These are phyloP conservation scores for Asbolus verrucosus DNA, from an alignment of 1,140 invertebrate genomes.

Conservation along the genomic window DNA sequence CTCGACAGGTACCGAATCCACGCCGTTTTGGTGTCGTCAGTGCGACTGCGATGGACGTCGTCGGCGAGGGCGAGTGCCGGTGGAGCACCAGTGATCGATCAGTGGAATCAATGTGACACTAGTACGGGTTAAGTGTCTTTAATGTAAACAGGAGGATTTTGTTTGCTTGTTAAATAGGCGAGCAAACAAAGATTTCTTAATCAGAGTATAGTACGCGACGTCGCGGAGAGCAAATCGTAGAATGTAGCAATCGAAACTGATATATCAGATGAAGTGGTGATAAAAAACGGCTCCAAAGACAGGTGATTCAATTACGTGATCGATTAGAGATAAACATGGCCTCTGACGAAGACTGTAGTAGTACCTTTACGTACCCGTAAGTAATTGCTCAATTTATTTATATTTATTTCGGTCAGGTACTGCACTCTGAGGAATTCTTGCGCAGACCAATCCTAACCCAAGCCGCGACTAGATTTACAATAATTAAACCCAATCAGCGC, in stretches of 20 bases:
- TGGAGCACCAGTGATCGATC: slow-evolving; percentile 46
- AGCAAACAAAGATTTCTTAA: slow-evolving; percentile 48
- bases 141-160: slow-evolving; percentile 42
- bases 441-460: not conserved
- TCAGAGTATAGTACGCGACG: slow-evolving; percentile 27
- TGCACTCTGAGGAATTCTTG: slow-evolving; percentile 17
- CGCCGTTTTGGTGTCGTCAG: slow-evolving; percentile 27
- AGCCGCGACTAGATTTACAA: not conserved
- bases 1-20: slow-evolving; percentile 1
- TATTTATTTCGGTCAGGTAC: slow-evolving; percentile 32
- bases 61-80: slow-evolving; percentile 38
- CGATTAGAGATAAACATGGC: slow-evolving; percentile 49
- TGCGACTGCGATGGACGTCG: slow-evolving; percentile 1
- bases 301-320: slow-evolving; percentile 44
- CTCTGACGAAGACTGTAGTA: slow-evolving; percentile 58
- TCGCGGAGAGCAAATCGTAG: slow-evolving; percentile 33
- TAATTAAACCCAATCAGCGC: slow-evolving; percentile 6
- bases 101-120: slow-evolving; percentile 25
- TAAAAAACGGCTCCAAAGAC: slow-evolving; percentile 37
- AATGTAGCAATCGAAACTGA: slow-evolving; percentile 50
- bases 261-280: slow-evolving; percentile 48
- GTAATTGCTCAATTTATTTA: slow-evolving; percentile 30
- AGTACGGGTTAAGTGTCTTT: slow-evolving; percentile 42
- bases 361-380: slow-evolving; percentile 55
- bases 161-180: slow-evolving; percentile 38